A percentile compares a stretch with the other conserved stretches of the same genome.
phyloP scores from a whole-genome alignment of 2,113 vertebrate genomes.

The Alethe diademata region DNA sequence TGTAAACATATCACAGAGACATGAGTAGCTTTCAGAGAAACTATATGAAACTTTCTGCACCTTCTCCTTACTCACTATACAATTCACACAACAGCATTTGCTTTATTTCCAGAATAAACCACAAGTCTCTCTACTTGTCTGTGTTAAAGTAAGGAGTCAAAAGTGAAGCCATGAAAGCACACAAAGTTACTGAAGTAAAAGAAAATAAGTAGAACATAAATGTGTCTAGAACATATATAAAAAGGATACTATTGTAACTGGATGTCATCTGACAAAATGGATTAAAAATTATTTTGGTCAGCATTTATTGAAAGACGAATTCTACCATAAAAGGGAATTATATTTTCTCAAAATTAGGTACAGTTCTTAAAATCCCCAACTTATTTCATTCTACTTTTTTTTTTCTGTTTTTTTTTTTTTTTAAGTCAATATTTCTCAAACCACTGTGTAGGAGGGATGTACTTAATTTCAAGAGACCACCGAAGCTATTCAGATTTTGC shows the following conservation, averaged over 20 bases:
- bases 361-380: background rate
- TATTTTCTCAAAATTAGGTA: background rate
- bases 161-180: background rate
- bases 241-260: background rate
- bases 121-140: background rate
- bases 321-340: background rate
- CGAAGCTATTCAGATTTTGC: constrained; percentile 13
- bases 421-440: constrained; percentile 4
- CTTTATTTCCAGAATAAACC: constrained; percentile 1
- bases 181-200: background rate
- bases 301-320: background rate
- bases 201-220: constrained; percentile 8
- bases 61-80: background rate
- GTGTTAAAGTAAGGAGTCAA: background rate
- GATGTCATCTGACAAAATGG: background rate
- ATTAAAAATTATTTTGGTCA: background rate
- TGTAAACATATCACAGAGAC: background rate
- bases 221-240: background rate
- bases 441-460: background rate
- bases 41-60: background rate
- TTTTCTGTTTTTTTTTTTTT: background rate
- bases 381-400: background rate
- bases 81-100: background rate
- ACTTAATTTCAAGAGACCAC: constrained; percentile 17
- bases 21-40: background rate